Conservation (phyloP, 2,888 invertebrate genomes). For the Drosophila vallismaia region DNA sequence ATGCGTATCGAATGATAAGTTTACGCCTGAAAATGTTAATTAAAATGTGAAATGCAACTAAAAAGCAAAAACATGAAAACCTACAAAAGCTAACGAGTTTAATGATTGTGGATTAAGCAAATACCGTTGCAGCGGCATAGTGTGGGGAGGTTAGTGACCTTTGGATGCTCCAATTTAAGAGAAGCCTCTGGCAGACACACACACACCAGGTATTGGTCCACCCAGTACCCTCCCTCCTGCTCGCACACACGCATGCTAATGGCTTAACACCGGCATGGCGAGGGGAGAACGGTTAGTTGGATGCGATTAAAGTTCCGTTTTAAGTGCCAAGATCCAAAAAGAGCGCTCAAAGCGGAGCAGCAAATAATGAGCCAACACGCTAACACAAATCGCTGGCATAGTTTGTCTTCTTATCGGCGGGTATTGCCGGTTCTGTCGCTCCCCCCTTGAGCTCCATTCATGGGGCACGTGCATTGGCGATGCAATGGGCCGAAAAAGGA, state of each 20-base stretch:
- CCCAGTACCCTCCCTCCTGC: background rate
- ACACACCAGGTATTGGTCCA: background rate
- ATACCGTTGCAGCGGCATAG: constrained; percentile 7
- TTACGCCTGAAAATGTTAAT: constrained; percentile 79
- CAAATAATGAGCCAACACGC: constrained; percentile 21
- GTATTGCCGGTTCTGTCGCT: background rate
- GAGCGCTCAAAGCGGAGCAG: constrained; percentile 39
- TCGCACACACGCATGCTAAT: constrained; percentile 34
- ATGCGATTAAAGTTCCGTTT: constrained; percentile 67
- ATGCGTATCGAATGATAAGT: constrained; percentile 65
- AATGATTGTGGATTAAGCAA: constrained; percentile 2
- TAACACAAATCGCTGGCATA: constrained; percentile 16
- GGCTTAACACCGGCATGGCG: background rate
- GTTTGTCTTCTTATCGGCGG: too few species aligned
- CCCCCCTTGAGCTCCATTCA: background rate
- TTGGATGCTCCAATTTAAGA: background rate
- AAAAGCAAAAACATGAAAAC: constrained; percentile 18
- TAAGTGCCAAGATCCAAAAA: constrained; percentile 55
- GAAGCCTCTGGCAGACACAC: background rate
- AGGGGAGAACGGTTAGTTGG: constrained; percentile 33
- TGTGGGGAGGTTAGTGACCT: constrained; percentile 17
- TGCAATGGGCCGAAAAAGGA: constrained; percentile 9
- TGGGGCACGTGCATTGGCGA: constrained; percentile 5
- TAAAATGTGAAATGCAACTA: constrained; percentile 71
- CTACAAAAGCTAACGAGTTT: constrained; percentile 9